Evolutionary conservation across 1,140 invertebrate species (phyloP).

Genomic region (Lepidostoma basale): DNA sequence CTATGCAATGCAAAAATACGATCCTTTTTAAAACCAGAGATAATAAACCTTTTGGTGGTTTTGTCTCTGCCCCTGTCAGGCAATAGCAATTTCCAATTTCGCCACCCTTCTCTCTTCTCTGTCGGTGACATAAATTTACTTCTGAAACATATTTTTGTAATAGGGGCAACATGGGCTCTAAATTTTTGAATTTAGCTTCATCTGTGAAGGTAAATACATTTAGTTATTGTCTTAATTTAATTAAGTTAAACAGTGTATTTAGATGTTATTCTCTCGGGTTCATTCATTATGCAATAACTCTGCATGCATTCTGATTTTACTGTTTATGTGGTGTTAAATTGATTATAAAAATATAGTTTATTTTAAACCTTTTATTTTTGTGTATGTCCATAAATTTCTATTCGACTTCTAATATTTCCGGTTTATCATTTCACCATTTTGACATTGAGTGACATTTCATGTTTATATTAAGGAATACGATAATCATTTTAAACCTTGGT

Average conservation of each 20-base stretch:
- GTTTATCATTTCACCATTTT: neutral
- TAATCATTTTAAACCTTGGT: no score
- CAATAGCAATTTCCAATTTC: neutral
- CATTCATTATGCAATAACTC: conserved; percentile 15
- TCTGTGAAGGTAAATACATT: conserved; percentile 25
- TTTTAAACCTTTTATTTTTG: neutral
- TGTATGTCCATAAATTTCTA: neutral
- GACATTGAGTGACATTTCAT: conserved; percentile 12
- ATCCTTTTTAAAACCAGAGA: no score
- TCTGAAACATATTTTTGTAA: neutral
- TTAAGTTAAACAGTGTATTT: neutral
- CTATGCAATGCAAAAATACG: no score
- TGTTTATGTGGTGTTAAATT: no score
- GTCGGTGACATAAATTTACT: neutral
- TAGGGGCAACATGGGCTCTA: conserved; percentile 30
- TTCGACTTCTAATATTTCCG: neutral
- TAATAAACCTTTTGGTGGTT: no score
- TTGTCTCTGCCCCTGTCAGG: no score
- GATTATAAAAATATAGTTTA: neutral
- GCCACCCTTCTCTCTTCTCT: neutral
- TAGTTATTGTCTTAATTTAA: neutral
- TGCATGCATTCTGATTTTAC: neutral
- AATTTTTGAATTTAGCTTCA: conserved; percentile 25
- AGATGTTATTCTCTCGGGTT: neutral
- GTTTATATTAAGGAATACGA: no score